Evolutionary conservation across 2,888 invertebrate species (phyloP).

Genomic region (Sylvicola fuscatus): DNA sequence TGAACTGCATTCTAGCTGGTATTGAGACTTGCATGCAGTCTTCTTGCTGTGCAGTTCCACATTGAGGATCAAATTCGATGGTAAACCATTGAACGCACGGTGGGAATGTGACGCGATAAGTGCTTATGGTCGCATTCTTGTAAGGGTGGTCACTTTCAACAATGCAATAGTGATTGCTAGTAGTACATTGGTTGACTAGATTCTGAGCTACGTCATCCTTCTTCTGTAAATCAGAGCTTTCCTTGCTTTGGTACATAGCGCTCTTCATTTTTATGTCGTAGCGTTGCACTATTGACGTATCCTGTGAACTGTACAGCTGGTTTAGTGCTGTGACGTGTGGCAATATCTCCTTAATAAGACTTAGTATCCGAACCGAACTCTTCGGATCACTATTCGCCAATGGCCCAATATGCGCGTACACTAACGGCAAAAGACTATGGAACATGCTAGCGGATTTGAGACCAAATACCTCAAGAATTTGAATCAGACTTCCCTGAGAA

Average conservation of each 20-base stretch:
- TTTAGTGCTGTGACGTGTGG: constrained; percentile 79
- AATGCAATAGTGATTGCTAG: constrained; percentile 74
- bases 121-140: constrained; percentile 65
- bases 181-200: constrained; percentile 30
- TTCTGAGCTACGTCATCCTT: background rate
- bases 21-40: constrained; percentile 62
- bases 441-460: constrained; percentile 26
- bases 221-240: background rate
- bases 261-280: constrained; percentile 14
- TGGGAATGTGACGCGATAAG: constrained; percentile 79
- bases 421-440: constrained; percentile 65
- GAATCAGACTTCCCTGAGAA: constrained; percentile 15
- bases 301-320: constrained; percentile 26
- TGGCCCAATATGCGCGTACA: constrained; percentile 69
- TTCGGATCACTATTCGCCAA: constrained; percentile 57
- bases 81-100: constrained; percentile 77
- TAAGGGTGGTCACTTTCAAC: constrained; percentile 96
- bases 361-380: constrained; percentile 71
- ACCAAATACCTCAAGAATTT: constrained; percentile 24
- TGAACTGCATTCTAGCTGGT: constrained; percentile 23
- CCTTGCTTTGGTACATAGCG: constrained; percentile 13
- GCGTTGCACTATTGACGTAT: no score
- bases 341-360: constrained; percentile 67
- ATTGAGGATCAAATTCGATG: constrained; percentile 80
- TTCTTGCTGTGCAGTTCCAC: constrained; percentile 83